A percentile compares a stretch with the other conserved stretches of the same genome.
Evolutionary conservation across 1,140 invertebrate genomes (phyloP).

Genomic region (Microplitis mediator): DNA sequence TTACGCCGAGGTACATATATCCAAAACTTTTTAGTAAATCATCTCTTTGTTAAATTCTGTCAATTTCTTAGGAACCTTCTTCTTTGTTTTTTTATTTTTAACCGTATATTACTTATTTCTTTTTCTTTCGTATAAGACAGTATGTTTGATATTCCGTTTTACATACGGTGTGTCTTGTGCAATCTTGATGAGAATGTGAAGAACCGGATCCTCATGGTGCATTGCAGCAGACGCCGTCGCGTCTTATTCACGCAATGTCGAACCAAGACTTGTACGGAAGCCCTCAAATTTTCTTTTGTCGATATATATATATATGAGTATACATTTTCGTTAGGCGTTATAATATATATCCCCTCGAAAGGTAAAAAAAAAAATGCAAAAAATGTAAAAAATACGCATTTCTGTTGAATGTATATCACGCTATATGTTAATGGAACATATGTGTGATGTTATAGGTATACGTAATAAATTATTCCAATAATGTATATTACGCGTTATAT

Average conservation of each 20-base stretch:
- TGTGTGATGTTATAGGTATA: conserved; percentile 38
- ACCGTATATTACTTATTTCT: neutral
- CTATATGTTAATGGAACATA: conserved; percentile 56
- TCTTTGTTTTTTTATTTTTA: neutral
- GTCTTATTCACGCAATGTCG: conserved; percentile 7
- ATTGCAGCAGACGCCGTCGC: conserved; percentile 11
- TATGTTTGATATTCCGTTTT: neutral
- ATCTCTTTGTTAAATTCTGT: neutral
- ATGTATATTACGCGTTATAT: conserved; percentile 42
- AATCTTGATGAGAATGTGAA: neutral
- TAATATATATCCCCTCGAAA: conserved; percentile 12
- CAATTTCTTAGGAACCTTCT: neutral
- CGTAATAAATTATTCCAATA: conserved; percentile 47
- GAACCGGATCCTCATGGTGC: conserved; percentile 14
- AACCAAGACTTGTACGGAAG: neutral
- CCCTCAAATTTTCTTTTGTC: conserved; percentile 35
- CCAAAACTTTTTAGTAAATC: neutral
- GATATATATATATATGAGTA: neutral
- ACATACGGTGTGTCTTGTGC: neutral
- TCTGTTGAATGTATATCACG: conserved; percentile 45
- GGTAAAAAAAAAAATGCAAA: neutral
- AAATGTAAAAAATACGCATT: neutral
- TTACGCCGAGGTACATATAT: neutral
- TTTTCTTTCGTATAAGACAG: neutral
- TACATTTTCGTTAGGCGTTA: conserved; percentile 37